Conservation (phyloP, 2,113 vertebrate genomes). For the Phocoena sinus region DNA sequence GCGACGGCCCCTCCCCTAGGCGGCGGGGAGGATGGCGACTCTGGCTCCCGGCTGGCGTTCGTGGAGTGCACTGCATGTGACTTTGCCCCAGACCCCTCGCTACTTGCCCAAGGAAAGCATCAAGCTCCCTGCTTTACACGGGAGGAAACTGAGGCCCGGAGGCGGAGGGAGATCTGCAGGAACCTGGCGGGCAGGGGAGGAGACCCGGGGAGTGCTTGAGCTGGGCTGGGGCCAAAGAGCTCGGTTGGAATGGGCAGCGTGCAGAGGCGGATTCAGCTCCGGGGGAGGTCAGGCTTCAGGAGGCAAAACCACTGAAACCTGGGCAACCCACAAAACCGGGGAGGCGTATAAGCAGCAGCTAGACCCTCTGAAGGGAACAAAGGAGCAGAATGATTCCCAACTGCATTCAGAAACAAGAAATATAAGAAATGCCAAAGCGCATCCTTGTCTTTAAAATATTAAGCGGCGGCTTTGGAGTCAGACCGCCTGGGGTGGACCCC, state of each 20-base stretch:
- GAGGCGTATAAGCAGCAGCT: neutral
- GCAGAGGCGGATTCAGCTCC: neutral
- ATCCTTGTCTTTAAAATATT: neutral
- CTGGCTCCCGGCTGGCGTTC: accelerated
- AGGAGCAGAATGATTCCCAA: neutral
- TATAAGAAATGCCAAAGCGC: neutral
- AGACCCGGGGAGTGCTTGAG: no score
- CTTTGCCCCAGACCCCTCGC: neutral
- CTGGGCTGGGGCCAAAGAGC: neutral
- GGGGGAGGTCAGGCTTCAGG: neutral
- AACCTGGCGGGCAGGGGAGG: neutral
- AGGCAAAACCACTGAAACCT: neutral
- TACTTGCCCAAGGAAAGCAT: accelerated
- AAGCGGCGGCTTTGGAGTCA: neutral
- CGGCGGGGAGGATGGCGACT: accelerated
- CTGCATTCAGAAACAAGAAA: neutral
- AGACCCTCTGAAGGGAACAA: neutral
- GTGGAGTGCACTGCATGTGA: accelerated
- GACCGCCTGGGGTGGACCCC: neutral
- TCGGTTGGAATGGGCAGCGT: neutral
- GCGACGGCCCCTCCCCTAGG: neutral
- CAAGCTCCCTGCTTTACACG: neutral
- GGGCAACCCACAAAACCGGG: neutral
- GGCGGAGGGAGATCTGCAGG: neutral
- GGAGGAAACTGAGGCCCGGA: neutral